A percentile compares a stretch with the other conserved stretches of the same genome.
Evolutionary conservation across 2,113 vertebrate genomes (phyloP).

Genomic region (Heliornis fulica): DNA sequence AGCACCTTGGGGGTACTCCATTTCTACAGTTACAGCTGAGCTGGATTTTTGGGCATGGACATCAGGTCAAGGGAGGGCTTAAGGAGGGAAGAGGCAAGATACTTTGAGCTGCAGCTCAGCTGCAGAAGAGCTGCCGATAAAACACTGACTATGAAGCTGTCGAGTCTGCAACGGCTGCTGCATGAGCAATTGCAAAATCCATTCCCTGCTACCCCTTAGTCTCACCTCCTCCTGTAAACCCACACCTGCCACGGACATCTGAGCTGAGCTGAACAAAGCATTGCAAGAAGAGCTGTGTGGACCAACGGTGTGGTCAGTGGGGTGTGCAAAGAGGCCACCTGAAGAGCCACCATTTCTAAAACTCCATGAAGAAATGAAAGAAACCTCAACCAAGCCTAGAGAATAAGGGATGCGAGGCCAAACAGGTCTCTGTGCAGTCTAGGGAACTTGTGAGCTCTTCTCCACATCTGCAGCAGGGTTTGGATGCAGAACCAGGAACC

Average conservation of each 20-base stretch:
- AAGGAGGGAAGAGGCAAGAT: neutral
- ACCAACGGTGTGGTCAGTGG: rapidly evolving
- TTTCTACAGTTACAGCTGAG: neutral
- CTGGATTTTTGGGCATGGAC: neutral
- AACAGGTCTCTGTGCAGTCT: neutral
- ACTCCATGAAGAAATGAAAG: neutral
- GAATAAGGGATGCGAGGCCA: neutral
- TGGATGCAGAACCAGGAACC: neutral
- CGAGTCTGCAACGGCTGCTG: neutral
- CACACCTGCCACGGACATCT: rapidly evolving
- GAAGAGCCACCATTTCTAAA: neutral
- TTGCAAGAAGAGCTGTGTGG: neutral
- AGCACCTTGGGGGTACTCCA: neutral
- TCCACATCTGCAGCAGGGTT: neutral
- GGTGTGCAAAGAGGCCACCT: neutral
- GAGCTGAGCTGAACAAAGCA: neutral
- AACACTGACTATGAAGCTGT: neutral
- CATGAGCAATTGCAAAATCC: neutral
- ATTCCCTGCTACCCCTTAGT: neutral
- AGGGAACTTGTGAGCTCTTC: neutral
- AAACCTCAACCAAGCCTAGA: neutral
- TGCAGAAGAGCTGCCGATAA: neutral
- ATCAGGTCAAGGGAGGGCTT: neutral
- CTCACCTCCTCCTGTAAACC: neutral
- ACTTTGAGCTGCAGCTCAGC: neutral